Evolutionary conservation across 2,797 vertebrate genomes (phyloP).

Genomic region (Sorex maritimensis): DNA sequence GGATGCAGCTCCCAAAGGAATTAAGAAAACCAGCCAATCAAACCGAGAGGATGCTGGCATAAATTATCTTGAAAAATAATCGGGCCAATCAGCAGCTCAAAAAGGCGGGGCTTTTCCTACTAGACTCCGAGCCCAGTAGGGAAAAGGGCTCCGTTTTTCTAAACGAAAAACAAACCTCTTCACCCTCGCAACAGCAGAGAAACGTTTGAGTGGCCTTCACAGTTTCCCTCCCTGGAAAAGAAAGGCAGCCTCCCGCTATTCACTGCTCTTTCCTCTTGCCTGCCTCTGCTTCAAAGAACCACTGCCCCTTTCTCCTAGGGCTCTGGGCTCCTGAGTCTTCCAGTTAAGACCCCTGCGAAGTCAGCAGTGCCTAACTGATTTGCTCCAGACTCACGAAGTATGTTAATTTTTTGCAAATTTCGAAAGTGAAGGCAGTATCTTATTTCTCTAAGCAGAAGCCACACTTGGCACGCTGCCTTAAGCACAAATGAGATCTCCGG

Average conservation of each 20-base stretch:
- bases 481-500: not conserved
- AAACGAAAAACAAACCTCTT: constrained; percentile 80
- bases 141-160: constrained; percentile 75
- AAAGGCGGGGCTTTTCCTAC: constrained; percentile 88
- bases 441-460: not conserved
- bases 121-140: constrained; percentile 88
- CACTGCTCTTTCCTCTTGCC: not conserved
- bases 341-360: not conserved
- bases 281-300: not conserved
- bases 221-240: not conserved
- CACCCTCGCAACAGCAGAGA: not conserved
- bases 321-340: not conserved
- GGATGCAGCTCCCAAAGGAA: constrained; percentile 80
- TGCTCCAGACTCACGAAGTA: not conserved
- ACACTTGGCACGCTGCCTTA: not conserved
- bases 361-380: not conserved
- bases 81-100: constrained; percentile 85
- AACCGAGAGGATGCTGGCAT: constrained; percentile 81
- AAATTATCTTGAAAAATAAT: constrained; percentile 86
- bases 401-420: constrained; percentile 6
- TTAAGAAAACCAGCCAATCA: constrained; percentile 87
- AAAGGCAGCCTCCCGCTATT: not conserved
- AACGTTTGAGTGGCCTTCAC: constrained; percentile 33
- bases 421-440: not conserved
- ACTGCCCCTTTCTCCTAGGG: not conserved